Evolutionary conservation across 2,888 invertebrate genomes (phyloP), one percentile per base, ranked within the genome.

Genomic region (Abscondita cerata): DNA sequence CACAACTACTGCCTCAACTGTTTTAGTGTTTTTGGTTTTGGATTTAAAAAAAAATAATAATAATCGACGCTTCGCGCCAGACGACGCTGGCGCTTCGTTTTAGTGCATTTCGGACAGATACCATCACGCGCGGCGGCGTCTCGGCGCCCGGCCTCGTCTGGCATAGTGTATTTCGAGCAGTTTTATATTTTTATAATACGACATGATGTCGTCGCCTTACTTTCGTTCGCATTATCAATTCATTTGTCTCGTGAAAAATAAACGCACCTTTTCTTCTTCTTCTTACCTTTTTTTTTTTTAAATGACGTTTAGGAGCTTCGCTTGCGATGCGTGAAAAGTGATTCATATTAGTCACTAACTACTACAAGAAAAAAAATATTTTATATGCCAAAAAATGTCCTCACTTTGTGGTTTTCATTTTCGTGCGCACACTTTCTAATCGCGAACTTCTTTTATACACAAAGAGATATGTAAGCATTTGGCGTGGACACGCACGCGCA

Each of bases 241-340:
- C 16, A 44, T 50, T 50, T 13, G 16, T 13, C 51, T 55, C 18
- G 52, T 59, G 58, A 34, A 52, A n/a, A n/a, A n/a, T n/a, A n/a
- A 36, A 51, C 20, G 41, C 51, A 52, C 46, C 52, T 59, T 47
- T 4, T 25, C 6, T 25, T 6, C 6, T 25, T 25, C 25, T 2
- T 25, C n/a, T n/a, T n/a, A n/a, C n/a, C n/a, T n/a, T n/a, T n/a
- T n/a, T n/a, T n/a, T n/a, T n/a, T n/a, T n/a, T n/a, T n/a, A n/a
- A n/a, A n/a, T n/a, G 2, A 25, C 65, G 68, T 62, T 62, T 71
- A 72, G 69, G 71, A 73, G 74, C 74, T 74, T 74, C 70, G 74
- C 74, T 74, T 74, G 72, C 72, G 70, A 68, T 68, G 70, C 70
- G 72, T 67, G 71, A 66, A n/a, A 69, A 68, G 65, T 65, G 65